Evolutionary conservation across 1,140 invertebrate species (phyloP), one percentile per base, ranked within the genome.

Genomic region (Theocolax elegans): DNA sequence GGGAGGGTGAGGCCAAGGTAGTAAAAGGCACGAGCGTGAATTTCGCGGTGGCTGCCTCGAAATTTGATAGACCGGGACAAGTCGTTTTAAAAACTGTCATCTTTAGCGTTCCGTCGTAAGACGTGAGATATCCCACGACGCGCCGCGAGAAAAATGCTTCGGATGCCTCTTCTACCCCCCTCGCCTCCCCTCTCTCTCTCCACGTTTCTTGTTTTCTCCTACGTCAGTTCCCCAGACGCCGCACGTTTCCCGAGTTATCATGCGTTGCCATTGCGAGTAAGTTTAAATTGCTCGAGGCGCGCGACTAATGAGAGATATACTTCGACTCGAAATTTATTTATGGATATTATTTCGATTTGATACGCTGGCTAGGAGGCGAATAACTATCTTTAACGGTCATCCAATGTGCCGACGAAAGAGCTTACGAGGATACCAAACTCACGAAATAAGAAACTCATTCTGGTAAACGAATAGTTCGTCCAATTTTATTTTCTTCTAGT

Each of bases 51-150:
- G 27, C 44, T 67, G 48, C 46, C 46, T 58, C n/a, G 44, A 48
- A 67, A 72, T 72, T 72, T 67, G 70, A 72, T 72, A 48, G 63
- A 60, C 56, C 46, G 48, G 56, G 35, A 66, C 49, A 66, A 65
- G 46, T 72, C 70, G 51, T 67, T 62, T 56, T 48, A 53, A 67
- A 67, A 72, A 71, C 63, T 66, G 63, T 72, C 70, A 66, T 60
- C 49, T 72, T 60, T 65, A 67, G 63, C 56, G 63, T 65, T 17
- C 25, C 65, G n/a, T 51, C 46, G 35, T 38, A 25, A 65, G 63
- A 35, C 25, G 21, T 31, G 19, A 53, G 19, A 44, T 19, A 56
- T 19, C 31, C n/a, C 40, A 3, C 17, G 25, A 54, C 9, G 25
- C n/a, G 27, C n/a, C 15, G 42, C 12, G 27, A 66, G 17, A 56